Conservation (phyloP, 1,140 invertebrate species). For the Hetaerina americana region DNA sequence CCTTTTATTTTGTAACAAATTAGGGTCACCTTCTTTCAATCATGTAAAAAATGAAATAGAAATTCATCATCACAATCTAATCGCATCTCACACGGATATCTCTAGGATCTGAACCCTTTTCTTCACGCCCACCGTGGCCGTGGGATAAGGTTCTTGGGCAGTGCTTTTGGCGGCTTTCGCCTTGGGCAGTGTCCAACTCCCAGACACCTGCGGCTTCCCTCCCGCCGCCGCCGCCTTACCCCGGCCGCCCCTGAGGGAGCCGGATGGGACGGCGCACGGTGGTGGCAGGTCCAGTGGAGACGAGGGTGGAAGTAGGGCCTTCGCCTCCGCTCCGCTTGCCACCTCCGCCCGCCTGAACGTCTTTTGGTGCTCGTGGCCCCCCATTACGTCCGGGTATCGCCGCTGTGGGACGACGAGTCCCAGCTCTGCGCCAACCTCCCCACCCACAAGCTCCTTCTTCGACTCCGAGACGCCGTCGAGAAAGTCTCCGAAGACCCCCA, state of each 20-base stretch:
- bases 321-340: background rate
- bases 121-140: conserved; percentile 39
- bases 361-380: background rate
- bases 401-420: background rate
- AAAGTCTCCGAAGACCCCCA: conserved; percentile 32
- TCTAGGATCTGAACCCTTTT: conserved; percentile 78
- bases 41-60: background rate
- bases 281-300: background rate
- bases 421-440: background rate
- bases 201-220: background rate
- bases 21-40: background rate
- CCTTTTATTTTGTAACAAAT: background rate
- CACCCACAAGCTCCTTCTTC: background rate
- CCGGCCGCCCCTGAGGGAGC: background rate
- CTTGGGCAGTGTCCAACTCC: background rate
- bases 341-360: background rate
- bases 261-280: no score
- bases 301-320: background rate
- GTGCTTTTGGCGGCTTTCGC: background rate
- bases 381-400: background rate
- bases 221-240: background rate
- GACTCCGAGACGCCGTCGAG: conserved; percentile 27
- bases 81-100: conserved; percentile 65
- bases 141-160: background rate
- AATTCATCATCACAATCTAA: no score